Conservation (phyloP, 53 echinoderm and acorn worm species). For the Holothuria leucospilota region DNA sequence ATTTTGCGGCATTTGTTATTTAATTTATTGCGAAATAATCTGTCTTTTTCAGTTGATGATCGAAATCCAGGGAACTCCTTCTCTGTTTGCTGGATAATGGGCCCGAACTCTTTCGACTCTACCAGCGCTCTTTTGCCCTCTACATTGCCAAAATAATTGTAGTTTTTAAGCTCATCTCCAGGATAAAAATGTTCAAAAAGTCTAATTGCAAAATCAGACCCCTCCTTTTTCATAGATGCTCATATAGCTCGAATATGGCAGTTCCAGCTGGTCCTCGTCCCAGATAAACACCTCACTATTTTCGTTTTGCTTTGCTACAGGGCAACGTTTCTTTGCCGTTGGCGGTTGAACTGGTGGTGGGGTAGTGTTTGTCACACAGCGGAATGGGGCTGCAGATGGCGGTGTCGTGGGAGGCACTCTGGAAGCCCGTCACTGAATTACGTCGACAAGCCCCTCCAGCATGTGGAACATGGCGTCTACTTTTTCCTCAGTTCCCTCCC, state of each 20-base stretch:
- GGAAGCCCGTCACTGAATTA: background rate
- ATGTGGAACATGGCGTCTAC: background rate
- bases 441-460: background rate
- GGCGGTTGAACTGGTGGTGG: background rate
- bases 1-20: too few relatives aligned
- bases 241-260: background rate
- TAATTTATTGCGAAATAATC: background rate
- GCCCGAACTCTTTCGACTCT: background rate
- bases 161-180: conserved; percentile 4
- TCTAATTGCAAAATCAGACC: background rate
- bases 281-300: background rate
- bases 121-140: conserved; percentile 1
- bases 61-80: background rate
- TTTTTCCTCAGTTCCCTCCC: background rate
- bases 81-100: background rate
- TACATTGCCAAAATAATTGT: conserved; percentile 12
- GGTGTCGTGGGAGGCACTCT: background rate
- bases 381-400: background rate
- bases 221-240: background rate
- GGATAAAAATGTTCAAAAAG: conserved; percentile 5
- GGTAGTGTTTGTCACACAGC: background rate
- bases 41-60: background rate
- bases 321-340: background rate
- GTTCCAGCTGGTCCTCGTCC: background rate
- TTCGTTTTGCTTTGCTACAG: background rate